phyloP scores from a whole-genome alignment of 2,888 invertebrate species.

The Drosophila monieri region DNA sequence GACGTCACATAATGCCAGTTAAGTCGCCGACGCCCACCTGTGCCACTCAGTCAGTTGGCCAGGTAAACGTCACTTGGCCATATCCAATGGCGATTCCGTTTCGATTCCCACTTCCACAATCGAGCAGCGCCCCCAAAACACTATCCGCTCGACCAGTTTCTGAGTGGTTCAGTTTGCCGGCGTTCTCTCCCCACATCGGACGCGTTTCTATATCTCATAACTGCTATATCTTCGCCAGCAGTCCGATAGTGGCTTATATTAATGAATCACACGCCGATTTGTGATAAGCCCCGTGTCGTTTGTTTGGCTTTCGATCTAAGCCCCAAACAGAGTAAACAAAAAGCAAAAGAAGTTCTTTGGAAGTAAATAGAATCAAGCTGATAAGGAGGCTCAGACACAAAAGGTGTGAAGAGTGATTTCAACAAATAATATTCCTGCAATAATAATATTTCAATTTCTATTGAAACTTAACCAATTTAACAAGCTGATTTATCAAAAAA shows the following conservation, averaged over 20 bases:
- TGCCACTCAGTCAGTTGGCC: conserved; percentile 46
- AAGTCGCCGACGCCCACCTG: conserved; percentile 58
- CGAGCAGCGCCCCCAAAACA: conserved; percentile 33
- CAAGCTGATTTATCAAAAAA: background rate
- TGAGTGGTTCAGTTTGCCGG: conserved; percentile 66
- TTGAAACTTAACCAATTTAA: too few species aligned
- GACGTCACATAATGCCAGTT: conserved; percentile 68
- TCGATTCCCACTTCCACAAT: conserved; percentile 14
- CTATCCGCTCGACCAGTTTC: conserved; percentile 40
- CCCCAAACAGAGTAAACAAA: conserved; percentile 15
- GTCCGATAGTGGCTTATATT: conserved; percentile 28
- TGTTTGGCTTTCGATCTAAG: conserved; percentile 11
- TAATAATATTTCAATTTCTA: too few species aligned
- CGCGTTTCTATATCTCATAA: conserved; percentile 30
- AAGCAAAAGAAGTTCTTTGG: background rate
- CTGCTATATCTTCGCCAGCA: background rate
- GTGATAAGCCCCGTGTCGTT: conserved; percentile 14
- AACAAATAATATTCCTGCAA: background rate
- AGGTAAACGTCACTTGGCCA: conserved; percentile 46
- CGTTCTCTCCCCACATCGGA: conserved; percentile 63
- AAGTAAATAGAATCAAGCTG: background rate
- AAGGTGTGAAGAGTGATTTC: conserved; percentile 13
- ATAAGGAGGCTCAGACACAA: conserved; percentile 1
- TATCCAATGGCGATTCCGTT: conserved; percentile 10
- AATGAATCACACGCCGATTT: conserved; percentile 25